Conservation (phyloP, 2,888 invertebrate species). For the Chymomyza fuscimana region DNA sequence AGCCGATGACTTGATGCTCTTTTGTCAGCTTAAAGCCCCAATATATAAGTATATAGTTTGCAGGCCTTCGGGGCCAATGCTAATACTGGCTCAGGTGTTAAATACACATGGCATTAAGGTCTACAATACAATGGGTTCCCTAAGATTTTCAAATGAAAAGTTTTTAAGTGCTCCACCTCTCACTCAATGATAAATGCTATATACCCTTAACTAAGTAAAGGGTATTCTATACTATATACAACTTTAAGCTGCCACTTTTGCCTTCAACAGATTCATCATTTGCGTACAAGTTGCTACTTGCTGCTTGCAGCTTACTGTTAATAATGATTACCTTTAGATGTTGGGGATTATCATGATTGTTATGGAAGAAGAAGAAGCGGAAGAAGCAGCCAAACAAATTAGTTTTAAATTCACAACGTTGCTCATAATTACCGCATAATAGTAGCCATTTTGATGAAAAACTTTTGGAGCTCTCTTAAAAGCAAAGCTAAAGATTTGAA, state of each 20-base stretch:
- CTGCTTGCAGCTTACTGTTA: neutral
- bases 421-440: constrained; percentile 47
- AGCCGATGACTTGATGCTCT: neutral
- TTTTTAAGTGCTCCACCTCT: neutral
- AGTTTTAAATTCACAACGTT: constrained; percentile 37
- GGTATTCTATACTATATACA: neutral
- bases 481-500: neutral
- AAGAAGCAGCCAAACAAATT: constrained; percentile 23
- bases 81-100: too few species aligned
- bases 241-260: constrained; percentile 18
- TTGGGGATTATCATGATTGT: neutral
- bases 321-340: neutral
- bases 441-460: constrained; percentile 36
- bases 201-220: neutral
- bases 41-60: too few species aligned
- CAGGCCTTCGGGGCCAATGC: too few species aligned
- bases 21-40: neutral
- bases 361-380: neutral
- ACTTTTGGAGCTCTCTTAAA: constrained; percentile 21
- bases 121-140: too few species aligned
- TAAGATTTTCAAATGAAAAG: neutral
- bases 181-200: neutral
- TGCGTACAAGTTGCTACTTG: neutral
- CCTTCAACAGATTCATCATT: neutral
- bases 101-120: too few species aligned